Evolutionary conservation across 1,140 invertebrate genomes (phyloP).

Genomic region (Ips typographus): DNA sequence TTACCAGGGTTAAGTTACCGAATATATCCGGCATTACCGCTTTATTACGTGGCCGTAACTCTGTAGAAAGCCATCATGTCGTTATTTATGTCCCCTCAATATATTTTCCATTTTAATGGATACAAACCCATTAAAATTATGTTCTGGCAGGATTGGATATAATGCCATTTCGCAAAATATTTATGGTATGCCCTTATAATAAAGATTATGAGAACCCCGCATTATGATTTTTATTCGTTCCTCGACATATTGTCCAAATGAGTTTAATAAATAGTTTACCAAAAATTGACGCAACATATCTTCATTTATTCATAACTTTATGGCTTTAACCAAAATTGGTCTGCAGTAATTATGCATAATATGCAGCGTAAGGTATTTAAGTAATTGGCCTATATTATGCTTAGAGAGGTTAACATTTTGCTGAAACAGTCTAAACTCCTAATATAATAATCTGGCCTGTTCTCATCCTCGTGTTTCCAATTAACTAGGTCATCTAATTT

Average conservation of each 20-base stretch:
- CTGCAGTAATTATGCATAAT: no score
- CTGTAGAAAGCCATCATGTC: conserved; percentile 27
- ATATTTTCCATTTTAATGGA: conserved; percentile 35
- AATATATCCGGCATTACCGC: conserved; percentile 26
- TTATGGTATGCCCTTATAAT: conserved; percentile 32
- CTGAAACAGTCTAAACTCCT: conserved; percentile 19
- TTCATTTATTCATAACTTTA: no score
- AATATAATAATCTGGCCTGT: conserved; percentile 29
- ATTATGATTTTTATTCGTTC: conserved; percentile 21
- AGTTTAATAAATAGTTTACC: no score
- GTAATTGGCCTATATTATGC: neutral
- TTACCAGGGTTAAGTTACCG: conserved; percentile 28
- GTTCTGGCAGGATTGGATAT: conserved; percentile 25
- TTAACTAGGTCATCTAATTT: conserved; percentile 31
- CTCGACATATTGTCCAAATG: conserved; percentile 20
- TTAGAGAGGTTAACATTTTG: conserved; percentile 3
- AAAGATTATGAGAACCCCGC: conserved; percentile 22
- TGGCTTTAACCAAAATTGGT: no score
- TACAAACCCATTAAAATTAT: conserved; percentile 34
- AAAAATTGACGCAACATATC: no score
- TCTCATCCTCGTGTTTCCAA: conserved; percentile 23
- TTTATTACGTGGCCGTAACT: conserved; percentile 30
- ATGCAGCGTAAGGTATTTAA: no score
- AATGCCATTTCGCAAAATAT: conserved; percentile 25
- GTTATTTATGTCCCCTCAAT: conserved; percentile 34